Conservation (phyloP, 1,140 invertebrate genomes). For the Rhopalosiphum maidis region DNA sequence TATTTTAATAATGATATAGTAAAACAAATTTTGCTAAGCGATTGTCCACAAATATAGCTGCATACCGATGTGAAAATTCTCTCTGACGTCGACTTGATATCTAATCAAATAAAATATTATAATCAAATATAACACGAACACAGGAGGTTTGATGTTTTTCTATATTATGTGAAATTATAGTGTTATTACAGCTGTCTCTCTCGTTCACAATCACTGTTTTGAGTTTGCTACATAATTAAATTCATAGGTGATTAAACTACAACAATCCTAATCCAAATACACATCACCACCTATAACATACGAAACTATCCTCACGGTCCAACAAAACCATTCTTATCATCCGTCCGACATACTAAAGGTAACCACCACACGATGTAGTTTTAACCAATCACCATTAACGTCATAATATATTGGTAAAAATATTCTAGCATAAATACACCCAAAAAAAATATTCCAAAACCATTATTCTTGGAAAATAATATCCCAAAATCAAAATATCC, state of each 20-base stretch:
- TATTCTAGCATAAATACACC: too few species aligned
- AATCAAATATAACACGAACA: not conserved
- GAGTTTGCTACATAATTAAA: not conserved
- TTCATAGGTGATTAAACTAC: not conserved
- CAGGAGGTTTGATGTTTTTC: not conserved
- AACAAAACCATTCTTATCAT: not conserved
- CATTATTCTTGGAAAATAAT: too few species aligned
- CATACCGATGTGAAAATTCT: not conserved
- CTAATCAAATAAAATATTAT: not conserved
- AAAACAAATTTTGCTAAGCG: not conserved
- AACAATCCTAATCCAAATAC: not conserved
- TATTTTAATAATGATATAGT: not conserved
- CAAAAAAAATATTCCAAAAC: too few species aligned
- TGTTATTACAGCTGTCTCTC: not conserved
- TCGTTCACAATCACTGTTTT: too few species aligned
- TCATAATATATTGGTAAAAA: too few species aligned
- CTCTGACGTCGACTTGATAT: not conserved
- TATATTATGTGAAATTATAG: not conserved
- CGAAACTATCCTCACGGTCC: not conserved
- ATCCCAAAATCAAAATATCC: too few species aligned
- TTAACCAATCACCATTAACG: too few species aligned
- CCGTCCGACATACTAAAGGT: not conserved
- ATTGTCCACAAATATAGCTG: not conserved
- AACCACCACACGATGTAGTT: not conserved
- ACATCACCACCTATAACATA: not conserved